Evolutionary conservation across 2,113 vertebrate species (phyloP).

Genomic region (Eulacestoma nigropectus): DNA sequence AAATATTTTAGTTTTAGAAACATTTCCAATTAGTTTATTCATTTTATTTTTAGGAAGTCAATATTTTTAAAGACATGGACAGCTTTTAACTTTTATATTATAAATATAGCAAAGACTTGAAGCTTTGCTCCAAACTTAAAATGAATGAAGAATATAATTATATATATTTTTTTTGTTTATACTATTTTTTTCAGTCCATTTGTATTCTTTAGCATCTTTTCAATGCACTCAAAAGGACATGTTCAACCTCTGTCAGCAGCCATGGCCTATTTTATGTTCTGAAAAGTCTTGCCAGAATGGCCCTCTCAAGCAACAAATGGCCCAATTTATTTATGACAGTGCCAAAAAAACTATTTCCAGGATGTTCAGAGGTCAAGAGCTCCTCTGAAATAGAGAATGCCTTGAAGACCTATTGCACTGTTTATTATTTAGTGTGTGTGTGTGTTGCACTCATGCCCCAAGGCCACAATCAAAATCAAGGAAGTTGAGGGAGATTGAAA

Average conservation of each 20-base stretch:
- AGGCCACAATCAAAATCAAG: neutral
- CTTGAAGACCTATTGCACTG: neutral
- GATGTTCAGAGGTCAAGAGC: constrained; percentile 40
- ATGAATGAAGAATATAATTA: neutral
- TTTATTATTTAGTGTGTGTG: neutral
- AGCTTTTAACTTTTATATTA: neutral
- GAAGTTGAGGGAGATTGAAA: neutral
- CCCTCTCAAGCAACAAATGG: neutral
- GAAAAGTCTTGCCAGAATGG: neutral
- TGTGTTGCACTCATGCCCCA: neutral
- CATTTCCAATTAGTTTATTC: neutral
- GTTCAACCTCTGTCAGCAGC: neutral
- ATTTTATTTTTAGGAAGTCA: neutral
- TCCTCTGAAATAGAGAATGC: constrained; percentile 6
- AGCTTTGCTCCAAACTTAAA: neutral
- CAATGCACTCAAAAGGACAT: neutral
- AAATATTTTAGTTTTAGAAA: neutral
- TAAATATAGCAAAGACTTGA: neutral
- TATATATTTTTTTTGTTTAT: rapidly evolving
- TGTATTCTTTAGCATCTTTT: neutral
- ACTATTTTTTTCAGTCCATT: neutral
- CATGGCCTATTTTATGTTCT: neutral
- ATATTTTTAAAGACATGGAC: neutral
- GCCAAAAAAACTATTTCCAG: constrained; percentile 26
- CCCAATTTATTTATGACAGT: constrained; percentile 41